A percentile compares a stretch with the other conserved stretches of the same genome.
Evolutionary conservation across 2,113 vertebrate species (phyloP).

Genomic region (Galemys pyrenaicus): DNA sequence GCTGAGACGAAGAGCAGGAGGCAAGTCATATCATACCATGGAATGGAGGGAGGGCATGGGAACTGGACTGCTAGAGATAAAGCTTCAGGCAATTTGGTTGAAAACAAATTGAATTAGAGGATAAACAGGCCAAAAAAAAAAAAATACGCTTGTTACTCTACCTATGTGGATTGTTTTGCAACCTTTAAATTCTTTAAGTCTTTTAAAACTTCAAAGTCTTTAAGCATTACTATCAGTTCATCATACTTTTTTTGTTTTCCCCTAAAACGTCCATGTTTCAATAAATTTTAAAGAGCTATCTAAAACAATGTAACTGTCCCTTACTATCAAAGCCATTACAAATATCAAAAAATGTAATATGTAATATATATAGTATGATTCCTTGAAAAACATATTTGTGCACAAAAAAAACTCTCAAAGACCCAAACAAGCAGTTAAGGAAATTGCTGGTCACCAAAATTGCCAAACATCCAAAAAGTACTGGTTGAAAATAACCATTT

Average conservation of each 20-base stretch:
- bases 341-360: slow-evolving; percentile 16
- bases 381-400: slow-evolving; percentile 7
- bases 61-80: neutral
- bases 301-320: neutral
- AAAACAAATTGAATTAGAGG: neutral
- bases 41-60: neutral
- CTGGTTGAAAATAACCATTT: neutral
- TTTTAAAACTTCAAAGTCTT: neutral
- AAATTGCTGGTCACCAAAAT: slow-evolving; percentile 8
- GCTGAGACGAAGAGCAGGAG: neutral
- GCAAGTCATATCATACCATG: neutral
- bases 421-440: neutral
- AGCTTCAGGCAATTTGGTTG: neutral
- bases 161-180: neutral
- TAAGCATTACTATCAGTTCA: neutral
- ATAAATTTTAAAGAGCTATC: neutral
- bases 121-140: slow-evolving; percentile 20
- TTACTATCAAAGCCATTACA: slow-evolving; percentile 20
- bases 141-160: neutral
- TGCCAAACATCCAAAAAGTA: neutral
- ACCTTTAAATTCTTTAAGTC: neutral
- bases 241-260: neutral
- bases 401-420: neutral
- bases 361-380: neutral
- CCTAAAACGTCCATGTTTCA: neutral